Evolutionary conservation across 2,888 invertebrate species (phyloP).

Genomic region (Elgonia sp.): DNA sequence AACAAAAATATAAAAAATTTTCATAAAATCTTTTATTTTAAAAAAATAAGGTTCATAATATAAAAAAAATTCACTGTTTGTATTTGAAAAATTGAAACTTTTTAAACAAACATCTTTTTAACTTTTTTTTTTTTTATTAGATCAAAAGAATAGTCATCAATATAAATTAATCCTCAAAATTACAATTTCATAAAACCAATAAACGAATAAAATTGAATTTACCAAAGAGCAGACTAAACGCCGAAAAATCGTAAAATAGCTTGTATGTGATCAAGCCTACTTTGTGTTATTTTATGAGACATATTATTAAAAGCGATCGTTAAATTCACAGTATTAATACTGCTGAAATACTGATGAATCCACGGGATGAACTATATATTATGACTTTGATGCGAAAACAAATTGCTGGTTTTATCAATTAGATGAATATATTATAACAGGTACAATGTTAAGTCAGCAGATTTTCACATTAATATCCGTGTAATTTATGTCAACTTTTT

Average conservation of each 20-base stretch:
- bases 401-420: conserved; percentile 48
- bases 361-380: conserved; percentile 23
- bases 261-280: conserved; percentile 40
- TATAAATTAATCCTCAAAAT: too few relatives aligned
- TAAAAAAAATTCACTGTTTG: too few relatives aligned
- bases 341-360: conserved; percentile 34
- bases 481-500: conserved; percentile 20
- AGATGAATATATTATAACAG: conserved; percentile 21
- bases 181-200: too few relatives aligned
- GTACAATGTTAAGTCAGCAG: conserved; percentile 10
- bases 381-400: conserved; percentile 57
- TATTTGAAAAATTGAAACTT: too few relatives aligned
- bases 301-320: conserved; percentile 55
- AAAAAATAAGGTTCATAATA: too few relatives aligned
- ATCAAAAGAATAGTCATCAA: too few relatives aligned
- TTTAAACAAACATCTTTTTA: too few relatives aligned
- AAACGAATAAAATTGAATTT: too few relatives aligned
- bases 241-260: conserved; percentile 49
- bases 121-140: too few relatives aligned
- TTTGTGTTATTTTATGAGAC: conserved; percentile 62
- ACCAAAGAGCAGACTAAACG: not conserved
- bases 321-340: conserved; percentile 47
- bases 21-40: too few relatives aligned
- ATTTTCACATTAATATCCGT: conserved; percentile 23
- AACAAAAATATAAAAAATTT: too few relatives aligned